Evolutionary conservation across 2,888 invertebrate species (phyloP), one percentile per base, ranked within the genome.

Genomic region (Odontocerum albicorne): DNA sequence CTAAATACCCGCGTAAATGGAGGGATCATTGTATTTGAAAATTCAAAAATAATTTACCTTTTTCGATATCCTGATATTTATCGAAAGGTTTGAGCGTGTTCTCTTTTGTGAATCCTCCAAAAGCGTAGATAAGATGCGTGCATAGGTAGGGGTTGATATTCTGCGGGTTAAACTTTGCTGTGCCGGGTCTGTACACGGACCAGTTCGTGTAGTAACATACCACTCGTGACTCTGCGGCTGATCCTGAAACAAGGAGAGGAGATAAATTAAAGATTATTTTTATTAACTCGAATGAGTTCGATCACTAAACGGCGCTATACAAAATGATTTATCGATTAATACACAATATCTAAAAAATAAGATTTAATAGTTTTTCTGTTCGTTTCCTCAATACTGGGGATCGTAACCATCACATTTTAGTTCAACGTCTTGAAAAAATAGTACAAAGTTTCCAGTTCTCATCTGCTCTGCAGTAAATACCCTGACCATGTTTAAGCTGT

Each of bases 111-210:
- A 94, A 90, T 16, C 93, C 93, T 47, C 92, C 94, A 70, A 95
- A 95, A 4, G 94, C 94, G 72, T 95, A 95, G 62, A 95, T 85
- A 64, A 95, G 82, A 82, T 95, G 94, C 31, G 94, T 94, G 74
- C 95, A 95, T 55, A 95, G 80, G 70, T 94, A 94, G 0, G 95
- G 95, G 79, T 95, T 94, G 71, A 95, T 95, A 71, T 95, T 94
- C 72, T 93, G 91, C 0, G 95, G 94, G 67, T 88, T 89, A 74
- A 92, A 95, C 71, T 91, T 90, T 43, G 94, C 94, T 3, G 90
- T 87, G 47, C 93, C 93, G 2, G 92, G 93, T 60, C 93, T 80
- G 72, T 93, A 93, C 35, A 93, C 90, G 62, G 92, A 92, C 94
- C 94, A 94, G 74, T 93, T 93, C 38, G 93, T 93, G 78, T 93